Percentiles rank a stretch among this genome's conserved stretches.
These are phyloP conservation scores for Baccha elongata DNA, from an alignment of 2,888 invertebrate genomes.

Conservation along the genomic window DNA sequence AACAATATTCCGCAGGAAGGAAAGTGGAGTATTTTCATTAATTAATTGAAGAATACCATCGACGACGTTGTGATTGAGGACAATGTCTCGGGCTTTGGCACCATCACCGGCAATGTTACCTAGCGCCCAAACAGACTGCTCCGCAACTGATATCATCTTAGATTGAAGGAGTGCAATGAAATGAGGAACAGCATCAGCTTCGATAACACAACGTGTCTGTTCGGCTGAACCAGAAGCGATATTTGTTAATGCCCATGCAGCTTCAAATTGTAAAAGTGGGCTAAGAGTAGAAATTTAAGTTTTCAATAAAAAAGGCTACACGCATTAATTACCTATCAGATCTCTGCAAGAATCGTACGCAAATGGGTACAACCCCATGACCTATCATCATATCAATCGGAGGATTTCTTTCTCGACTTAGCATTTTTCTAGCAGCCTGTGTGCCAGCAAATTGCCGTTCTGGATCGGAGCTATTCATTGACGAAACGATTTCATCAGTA, in stretches of 20 bases:
- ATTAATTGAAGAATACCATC: constrained; percentile 88
- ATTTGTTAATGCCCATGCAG: constrained; percentile 98
- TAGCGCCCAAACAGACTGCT: constrained; percentile 98
- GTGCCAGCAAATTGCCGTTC: constrained; percentile 87
- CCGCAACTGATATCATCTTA: constrained; percentile 87
- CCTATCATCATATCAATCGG: constrained; percentile 94
- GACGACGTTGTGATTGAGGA: constrained; percentile 88
- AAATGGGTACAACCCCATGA: constrained; percentile 91
- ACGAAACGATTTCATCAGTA: constrained; percentile 88
- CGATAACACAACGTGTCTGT: constrained; percentile 94
- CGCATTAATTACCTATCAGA: constrained; percentile 86
- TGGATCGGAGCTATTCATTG: constrained; percentile 87
- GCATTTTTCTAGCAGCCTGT: constrained; percentile 92
- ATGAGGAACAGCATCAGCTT: constrained; percentile 92
- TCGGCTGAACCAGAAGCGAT: constrained; percentile 97
- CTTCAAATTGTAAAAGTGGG: constrained; percentile 93
- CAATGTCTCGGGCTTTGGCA: constrained; percentile 90
- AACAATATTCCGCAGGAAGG: constrained; percentile 90
- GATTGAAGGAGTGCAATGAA: constrained; percentile 89
- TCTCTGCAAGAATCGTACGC: constrained; percentile 89
- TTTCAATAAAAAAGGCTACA: not conserved
- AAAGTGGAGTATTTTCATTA: constrained; percentile 85
- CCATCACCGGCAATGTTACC: constrained; percentile 98
- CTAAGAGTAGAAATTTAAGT: constrained; percentile 82
- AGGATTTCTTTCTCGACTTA: constrained; percentile 94